Evolutionary conservation across 1,140 invertebrate species (phyloP), one percentile per base, ranked within the genome.

Genomic region (Drosophila arizonae): DNA sequence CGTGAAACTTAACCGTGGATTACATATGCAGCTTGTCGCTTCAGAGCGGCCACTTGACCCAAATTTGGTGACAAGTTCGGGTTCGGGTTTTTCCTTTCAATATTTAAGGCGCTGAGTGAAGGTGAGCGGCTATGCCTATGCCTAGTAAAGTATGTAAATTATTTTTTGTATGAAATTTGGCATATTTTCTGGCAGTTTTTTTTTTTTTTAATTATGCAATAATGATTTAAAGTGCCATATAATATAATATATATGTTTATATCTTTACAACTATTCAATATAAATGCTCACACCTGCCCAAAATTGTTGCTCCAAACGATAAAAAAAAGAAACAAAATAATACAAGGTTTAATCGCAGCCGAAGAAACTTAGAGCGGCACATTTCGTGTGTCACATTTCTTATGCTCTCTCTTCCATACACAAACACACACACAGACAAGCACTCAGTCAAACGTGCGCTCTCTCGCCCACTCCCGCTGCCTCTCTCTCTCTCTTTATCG

Each of bases 271-370:
- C 33, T 33, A 64, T 71, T 48, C 41, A 43, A 51, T 15, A 46
- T 24, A 24, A 17, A 45, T 39, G 21, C 30, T 50, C 51, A 46
- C 76, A 69, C 46, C 11, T 57, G 43, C 43, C 63, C 58, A 71
- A 86, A 87, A 87, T 87, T 87, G 84, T 87, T 87, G 82, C 84
- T 86, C 24, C 15, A 43, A 45, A 58, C 21, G 21, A 24, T 24
- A 24, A 24, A 24, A 24, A 24, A 24, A 24, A 24, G 21, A 45
- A 58, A 30, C 4, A 30, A 30, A 30, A 30, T 6, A 30, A 30
- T 30, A 21, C 46, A 6, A 55, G 13, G 21, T 58, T 65, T 46
- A 72, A 72, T 65, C 36, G 55, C 54, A 41, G 51, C 30, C 71
- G 61, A 75, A 69, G 55, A 75, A 64, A 71, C 28, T 36, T 17